Percentiles rank a stretch among this genome's conserved stretches.
Conservation (phyloP, 2,113 vertebrate genomes). For the Cacatua alba region DNA sequence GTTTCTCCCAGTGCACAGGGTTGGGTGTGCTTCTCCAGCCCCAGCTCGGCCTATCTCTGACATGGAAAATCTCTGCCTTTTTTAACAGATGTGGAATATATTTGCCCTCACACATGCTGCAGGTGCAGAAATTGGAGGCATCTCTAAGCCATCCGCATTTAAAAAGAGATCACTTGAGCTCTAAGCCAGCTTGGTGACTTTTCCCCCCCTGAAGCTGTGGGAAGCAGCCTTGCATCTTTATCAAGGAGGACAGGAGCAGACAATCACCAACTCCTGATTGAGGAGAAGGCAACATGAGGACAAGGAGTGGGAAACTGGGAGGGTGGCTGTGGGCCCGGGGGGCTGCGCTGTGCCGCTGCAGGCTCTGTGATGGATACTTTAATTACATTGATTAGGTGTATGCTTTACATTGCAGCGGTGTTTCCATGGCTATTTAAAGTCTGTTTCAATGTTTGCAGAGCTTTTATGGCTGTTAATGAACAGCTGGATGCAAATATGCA, state of each 20-base stretch:
- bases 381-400: constrained; percentile 69
- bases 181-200: not conserved
- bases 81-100: not conserved
- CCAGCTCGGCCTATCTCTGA: not conserved
- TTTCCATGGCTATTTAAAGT: constrained; percentile 69
- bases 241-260: not conserved
- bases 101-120: not conserved
- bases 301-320: not conserved
- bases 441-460: constrained; percentile 73
- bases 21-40: not conserved
- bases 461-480: constrained; percentile 70
- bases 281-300: not conserved
- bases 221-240: not conserved
- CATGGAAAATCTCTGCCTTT: not conserved
- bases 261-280: not conserved
- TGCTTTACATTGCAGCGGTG: constrained; percentile 53
- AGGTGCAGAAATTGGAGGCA: not conserved
- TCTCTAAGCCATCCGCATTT: not conserved
- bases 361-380: constrained; percentile 23
- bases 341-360: fast-evolving
- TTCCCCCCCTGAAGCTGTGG: not conserved
- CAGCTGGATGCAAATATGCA: constrained; percentile 60
- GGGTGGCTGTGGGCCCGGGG: fast-evolving
- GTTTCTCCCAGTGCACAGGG: not conserved
- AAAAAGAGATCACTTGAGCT: not conserved